Evolutionary conservation across 2,888 invertebrate genomes (phyloP).

Genomic region (Cataglyphis albicans): DNA sequence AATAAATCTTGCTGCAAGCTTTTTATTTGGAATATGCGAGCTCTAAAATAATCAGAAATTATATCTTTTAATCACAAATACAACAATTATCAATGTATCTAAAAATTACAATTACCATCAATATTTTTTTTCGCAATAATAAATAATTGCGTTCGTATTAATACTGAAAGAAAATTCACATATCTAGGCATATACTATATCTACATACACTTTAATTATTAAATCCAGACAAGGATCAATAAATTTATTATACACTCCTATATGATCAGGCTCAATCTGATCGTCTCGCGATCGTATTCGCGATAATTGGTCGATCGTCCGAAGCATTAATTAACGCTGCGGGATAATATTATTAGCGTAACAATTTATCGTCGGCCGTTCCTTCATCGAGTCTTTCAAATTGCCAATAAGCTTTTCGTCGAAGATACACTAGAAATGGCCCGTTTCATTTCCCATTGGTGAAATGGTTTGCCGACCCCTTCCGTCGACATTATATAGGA

Average conservation of each 20-base stretch:
- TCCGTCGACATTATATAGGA: neutral
- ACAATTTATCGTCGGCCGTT: neutral
- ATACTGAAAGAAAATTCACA: neutral
- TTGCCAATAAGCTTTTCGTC: constrained; percentile 19
- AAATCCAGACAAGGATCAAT: neutral
- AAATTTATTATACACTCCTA: neutral
- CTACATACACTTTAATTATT: neutral
- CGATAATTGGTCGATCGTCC: neutral
- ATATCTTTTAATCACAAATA: neutral
- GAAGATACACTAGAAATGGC: constrained; percentile 13
- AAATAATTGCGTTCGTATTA: neutral
- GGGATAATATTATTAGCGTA: constrained; percentile 5
- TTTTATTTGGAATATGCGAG: neutral
- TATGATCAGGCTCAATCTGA: neutral
- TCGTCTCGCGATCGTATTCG: neutral
- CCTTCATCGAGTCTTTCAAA: neutral
- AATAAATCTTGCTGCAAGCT: constrained; percentile 2
- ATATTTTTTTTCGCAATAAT: neutral
- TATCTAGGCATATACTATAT: neutral
- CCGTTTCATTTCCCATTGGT: constrained; percentile 35
- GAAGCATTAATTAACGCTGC: neutral
- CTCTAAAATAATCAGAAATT: constrained; percentile 1
- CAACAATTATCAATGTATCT: neutral
- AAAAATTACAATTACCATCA: neutral
- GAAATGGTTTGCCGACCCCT: constrained; percentile 3